Conservation (phyloP, 1,140 invertebrate genomes). For the Magallana gigas region DNA sequence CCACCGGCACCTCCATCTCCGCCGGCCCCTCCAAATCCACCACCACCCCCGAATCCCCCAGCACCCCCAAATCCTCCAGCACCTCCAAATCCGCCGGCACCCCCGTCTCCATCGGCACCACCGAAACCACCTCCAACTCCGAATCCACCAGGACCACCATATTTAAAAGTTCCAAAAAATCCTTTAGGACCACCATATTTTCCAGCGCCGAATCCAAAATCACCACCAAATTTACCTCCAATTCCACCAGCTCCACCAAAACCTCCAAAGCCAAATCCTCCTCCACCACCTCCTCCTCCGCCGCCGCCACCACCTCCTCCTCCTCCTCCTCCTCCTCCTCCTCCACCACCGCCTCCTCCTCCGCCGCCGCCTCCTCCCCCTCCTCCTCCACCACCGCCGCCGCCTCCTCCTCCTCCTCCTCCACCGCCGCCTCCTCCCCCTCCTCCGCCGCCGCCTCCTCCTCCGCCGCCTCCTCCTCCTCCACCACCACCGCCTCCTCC, state of each 20-base stretch:
- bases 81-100: neutral
- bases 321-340: neutral
- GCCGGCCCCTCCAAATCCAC: neutral
- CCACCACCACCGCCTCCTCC: neutral
- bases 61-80: neutral
- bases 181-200: neutral
- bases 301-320: neutral
- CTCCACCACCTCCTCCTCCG: neutral
- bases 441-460: neutral
- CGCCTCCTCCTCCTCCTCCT: neutral
- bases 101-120: neutral
- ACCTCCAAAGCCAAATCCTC: neutral
- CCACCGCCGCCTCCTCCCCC: neutral
- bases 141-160: neutral
- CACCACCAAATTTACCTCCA: neutral
- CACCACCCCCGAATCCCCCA: neutral
- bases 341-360: neutral
- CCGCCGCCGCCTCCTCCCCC: neutral
- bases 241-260: neutral
- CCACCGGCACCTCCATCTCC: neutral
- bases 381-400: neutral
- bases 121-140: neutral
- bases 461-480: neutral
- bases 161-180: neutral
- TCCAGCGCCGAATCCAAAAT: neutral